A percentile compares a stretch with the other conserved stretches of the same genome.
Conservation (phyloP, 1,140 invertebrate genomes). For the Frieseomelitta varia region DNA sequence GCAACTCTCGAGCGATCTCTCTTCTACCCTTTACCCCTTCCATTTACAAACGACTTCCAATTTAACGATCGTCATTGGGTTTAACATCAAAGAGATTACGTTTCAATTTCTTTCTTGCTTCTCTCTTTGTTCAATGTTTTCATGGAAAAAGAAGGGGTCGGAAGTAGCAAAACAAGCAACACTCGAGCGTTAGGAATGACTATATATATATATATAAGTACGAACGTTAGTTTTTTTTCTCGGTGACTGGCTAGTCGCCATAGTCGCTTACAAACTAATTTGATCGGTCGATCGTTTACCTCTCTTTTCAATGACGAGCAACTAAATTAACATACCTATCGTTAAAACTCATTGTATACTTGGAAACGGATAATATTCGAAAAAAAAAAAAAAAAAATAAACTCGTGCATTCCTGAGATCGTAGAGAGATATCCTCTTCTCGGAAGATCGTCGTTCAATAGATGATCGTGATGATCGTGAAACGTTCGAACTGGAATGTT, state of each 20-base stretch:
- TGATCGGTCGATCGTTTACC: not conserved
- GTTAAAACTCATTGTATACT: not conserved
- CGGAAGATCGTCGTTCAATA: slow-evolving; percentile 1
- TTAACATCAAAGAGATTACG: not conserved
- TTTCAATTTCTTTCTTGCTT: not conserved
- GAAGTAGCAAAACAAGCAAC: slow-evolving; percentile 44
- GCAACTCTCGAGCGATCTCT: slow-evolving; percentile 26
- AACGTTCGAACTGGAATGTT: slow-evolving; percentile 2
- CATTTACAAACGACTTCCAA: not conserved
- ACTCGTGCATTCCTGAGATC: slow-evolving; percentile 45
- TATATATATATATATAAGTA: slow-evolving; percentile 31
- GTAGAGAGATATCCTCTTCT: slow-evolving; percentile 10
- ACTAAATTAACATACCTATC: not conserved
- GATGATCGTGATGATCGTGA: slow-evolving; percentile 8
- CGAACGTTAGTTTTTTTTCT: slow-evolving; percentile 47
- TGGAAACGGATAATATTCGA: not conserved
- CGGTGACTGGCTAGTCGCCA: slow-evolving; percentile 47
- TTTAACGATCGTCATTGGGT: not conserved
- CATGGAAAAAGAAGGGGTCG: not conserved
- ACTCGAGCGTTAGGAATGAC: slow-evolving; percentile 56
- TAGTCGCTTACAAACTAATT: slow-evolving; percentile 31
- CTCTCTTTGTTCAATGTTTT: not conserved
- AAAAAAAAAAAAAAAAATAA: too few relatives aligned
- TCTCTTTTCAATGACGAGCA: not conserved
- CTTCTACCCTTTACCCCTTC: not conserved